A percentile compares a stretch with the other conserved stretches of the same genome.
These are phyloP conservation scores for Lacerta bilineata DNA, from an alignment of 2,797 vertebrate genomes.

Conservation along the genomic window DNA sequence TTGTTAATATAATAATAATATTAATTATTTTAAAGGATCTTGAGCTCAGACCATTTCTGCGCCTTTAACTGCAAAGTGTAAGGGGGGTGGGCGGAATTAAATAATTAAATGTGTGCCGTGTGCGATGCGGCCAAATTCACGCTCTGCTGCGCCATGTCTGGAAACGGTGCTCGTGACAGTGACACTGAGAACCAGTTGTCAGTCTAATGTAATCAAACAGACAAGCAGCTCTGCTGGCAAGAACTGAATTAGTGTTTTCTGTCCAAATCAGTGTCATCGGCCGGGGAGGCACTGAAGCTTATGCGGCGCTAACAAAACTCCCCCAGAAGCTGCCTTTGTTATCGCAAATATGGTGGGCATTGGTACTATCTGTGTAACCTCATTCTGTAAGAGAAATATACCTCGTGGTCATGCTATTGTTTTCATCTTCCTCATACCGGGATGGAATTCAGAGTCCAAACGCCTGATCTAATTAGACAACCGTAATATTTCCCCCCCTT, in stretches of 20 bases:
- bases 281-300: slow-evolving; percentile 65
- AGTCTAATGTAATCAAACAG: slow-evolving; percentile 79
- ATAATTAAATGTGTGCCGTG: slow-evolving; percentile 70
- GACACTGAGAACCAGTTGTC: slow-evolving; percentile 77
- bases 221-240: slow-evolving; percentile 78
- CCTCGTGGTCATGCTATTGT: slow-evolving; percentile 73
- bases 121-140: slow-evolving; percentile 52
- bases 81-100: slow-evolving; percentile 50
- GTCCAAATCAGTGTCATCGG: slow-evolving; percentile 74
- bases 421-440: slow-evolving; percentile 66
- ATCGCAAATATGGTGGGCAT: slow-evolving; percentile 76
- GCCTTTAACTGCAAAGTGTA: slow-evolving; percentile 43
- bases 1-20: too few relatives aligned
- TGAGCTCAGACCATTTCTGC: slow-evolving; percentile 32
- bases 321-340: slow-evolving; percentile 76
- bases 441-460: slow-evolving; percentile 69
- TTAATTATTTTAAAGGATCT: too few relatives aligned
- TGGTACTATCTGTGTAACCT: slow-evolving; percentile 73
- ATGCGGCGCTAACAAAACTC: slow-evolving; percentile 75
- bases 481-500: slow-evolving; percentile 43
- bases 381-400: slow-evolving; percentile 75
- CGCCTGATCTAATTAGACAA: slow-evolving; percentile 73
- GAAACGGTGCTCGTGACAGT: slow-evolving; percentile 61
- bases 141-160: slow-evolving; percentile 45
- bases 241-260: slow-evolving; percentile 74